Base-by-base conservation (phyloP, 2,797 vertebrate genomes). In the Toxotes lorentzi region DNA sequence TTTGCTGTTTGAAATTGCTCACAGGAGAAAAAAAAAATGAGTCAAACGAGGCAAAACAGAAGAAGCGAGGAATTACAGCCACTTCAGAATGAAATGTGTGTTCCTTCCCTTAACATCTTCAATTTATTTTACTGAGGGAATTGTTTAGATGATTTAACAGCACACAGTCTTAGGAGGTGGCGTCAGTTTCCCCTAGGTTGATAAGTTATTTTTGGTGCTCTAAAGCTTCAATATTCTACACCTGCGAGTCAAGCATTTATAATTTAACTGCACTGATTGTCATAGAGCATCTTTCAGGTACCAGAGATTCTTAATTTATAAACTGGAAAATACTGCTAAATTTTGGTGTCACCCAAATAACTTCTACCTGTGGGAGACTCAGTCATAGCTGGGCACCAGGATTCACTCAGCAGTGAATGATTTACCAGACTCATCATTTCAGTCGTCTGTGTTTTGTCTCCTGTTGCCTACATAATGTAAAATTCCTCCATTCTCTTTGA, bases 381-480 rank as follows among this genome's bases (percentile, higher is more conserved):
- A 24, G 2, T 7, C 38, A 57, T 21, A 43, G 66, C 17, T 35
- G 1, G 24, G n/a, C 23, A 54, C 65, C 40, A 30, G 5, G 9
- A 13, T 41, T 54, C 30, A 40, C n/a, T 27, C 50, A 40, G n/a
- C 47, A 41, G 35, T 41, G 48, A 67, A 40, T 21, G 34, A 67
- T 54, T 69, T 45, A 32, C 53, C 27, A 6, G 19, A 14, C 62
- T 73, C 24, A 61, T 66, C 14, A 14, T 35, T 57, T 23, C 70
- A 51, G 40, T 82, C 47, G 48, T 45, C 38, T 73, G 12, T 73
- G 59, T 73, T 81, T 84, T 63, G 17, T 76, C 79, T 76, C 23
- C 23, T 54, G 53, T 76, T 63, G 68, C 58, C 45, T 48, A 40
- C 68, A 70, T 51, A 14, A 48, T 48, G 19, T 71, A 64, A 67